phyloP scores from a whole-genome alignment of 2,797 vertebrate species.

The Sebastes miniatus region DNA sequence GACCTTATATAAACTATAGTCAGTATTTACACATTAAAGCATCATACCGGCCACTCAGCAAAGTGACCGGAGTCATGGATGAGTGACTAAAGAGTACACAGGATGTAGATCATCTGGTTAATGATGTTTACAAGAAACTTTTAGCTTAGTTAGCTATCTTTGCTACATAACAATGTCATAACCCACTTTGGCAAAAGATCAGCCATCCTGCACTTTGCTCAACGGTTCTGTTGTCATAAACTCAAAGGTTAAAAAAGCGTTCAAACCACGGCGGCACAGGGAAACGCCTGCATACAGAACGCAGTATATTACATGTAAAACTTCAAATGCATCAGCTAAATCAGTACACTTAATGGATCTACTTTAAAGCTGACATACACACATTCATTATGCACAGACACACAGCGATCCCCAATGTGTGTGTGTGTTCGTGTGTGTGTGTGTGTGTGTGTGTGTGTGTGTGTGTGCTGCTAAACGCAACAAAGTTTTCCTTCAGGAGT shows the following conservation, averaged over 20 bases:
- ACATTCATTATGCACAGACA: not conserved
- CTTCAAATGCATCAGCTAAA: constrained; percentile 22
- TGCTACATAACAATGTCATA: constrained; percentile 32
- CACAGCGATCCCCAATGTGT: not conserved
- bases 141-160: constrained; percentile 4
- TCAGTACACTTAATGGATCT: constrained; percentile 6
- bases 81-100: not conserved
- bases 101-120: constrained; percentile 11
- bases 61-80: constrained; percentile 25
- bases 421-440: not conserved
- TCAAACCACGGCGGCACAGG: constrained; percentile 5
- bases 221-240: not conserved
- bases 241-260: constrained; percentile 7
- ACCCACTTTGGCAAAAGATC: not conserved
- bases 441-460: too few relatives aligned
- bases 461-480: too few relatives aligned
- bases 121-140: constrained; percentile 9
- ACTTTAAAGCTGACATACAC: constrained; percentile 32
- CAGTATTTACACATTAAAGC: constrained; percentile 34
- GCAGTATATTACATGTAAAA: constrained; percentile 9
- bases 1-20: not conserved
- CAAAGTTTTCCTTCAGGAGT: too few relatives aligned
- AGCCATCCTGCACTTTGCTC: constrained; percentile 12
- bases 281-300: not conserved
- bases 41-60: constrained; percentile 14